Evolutionary conservation across 2,797 vertebrate genomes (phyloP).

Genomic region (Nyctibius grandis): DNA sequence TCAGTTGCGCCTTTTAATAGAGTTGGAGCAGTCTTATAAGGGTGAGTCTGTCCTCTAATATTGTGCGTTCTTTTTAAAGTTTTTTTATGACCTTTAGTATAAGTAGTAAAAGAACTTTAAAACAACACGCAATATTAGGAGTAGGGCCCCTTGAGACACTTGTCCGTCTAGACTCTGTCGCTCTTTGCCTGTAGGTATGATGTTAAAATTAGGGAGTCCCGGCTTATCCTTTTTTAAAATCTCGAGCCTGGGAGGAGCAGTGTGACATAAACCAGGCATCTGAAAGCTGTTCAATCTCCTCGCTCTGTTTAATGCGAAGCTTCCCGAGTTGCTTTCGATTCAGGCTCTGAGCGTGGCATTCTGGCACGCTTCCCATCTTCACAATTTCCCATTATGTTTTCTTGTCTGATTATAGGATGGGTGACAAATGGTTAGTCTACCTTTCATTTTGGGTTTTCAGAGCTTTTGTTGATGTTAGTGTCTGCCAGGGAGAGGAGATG

Average conservation of each 20-base stretch:
- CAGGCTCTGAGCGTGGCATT: background rate
- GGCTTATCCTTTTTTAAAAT: background rate
- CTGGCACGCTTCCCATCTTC: background rate
- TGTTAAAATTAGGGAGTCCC: background rate
- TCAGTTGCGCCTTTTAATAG: background rate
- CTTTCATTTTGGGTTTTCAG: background rate
- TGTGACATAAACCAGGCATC: background rate
- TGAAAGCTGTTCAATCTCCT: background rate
- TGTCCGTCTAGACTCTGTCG: background rate
- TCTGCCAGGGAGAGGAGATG: background rate
- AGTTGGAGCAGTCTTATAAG: background rate
- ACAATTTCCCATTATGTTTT: background rate
- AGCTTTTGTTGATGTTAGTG: background rate
- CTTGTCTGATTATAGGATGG: background rate
- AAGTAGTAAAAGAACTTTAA: conserved; percentile 52
- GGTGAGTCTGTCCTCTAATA: conserved; percentile 50
- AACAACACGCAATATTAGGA: conserved; percentile 23
- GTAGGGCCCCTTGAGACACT: background rate
- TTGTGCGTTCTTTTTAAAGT: conserved; percentile 41
- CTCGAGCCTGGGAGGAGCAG: background rate
- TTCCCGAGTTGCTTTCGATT: background rate
- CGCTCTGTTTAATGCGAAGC: background rate
- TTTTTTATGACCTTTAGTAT: conserved; percentile 1
- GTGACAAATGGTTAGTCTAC: background rate
- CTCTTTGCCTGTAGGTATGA: background rate